phyloP scores from a whole-genome alignment of 1,140 invertebrate species.

The Liolophura sinensis region DNA sequence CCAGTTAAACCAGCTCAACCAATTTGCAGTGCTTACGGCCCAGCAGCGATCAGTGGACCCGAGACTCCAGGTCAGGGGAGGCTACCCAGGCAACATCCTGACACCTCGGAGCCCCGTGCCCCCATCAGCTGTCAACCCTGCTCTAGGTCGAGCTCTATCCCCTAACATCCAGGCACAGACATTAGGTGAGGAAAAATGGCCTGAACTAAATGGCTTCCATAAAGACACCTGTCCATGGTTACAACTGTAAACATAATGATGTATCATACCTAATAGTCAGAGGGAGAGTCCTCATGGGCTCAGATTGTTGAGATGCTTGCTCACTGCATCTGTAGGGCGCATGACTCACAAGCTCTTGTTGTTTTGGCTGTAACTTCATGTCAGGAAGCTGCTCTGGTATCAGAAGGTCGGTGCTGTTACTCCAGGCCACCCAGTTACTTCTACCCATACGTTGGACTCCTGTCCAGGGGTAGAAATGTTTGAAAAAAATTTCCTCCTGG shows the following conservation, averaged over 20 bases:
- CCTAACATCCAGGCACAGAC: slow-evolving; percentile 15
- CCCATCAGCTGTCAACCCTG: slow-evolving; percentile 10
- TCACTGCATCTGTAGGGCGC: no score
- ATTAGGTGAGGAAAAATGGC: background rate
- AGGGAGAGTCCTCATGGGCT: no score
- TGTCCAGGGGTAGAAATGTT: no score
- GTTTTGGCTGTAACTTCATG: no score
- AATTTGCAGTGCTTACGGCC: background rate
- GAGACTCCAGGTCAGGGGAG: slow-evolving; percentile 33
- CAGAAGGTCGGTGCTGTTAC: no score
- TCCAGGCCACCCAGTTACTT: no score
- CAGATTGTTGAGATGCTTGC: no score
- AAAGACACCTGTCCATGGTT: background rate
- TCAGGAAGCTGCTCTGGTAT: no score
- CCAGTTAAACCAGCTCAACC: background rate
- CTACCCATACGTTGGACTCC: no score
- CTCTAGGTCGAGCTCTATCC: slow-evolving; percentile 18
- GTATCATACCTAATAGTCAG: background rate
- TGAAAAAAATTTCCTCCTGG: no score
- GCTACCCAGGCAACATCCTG: slow-evolving; percentile 29
- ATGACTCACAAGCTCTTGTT: no score
- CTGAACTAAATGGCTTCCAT: background rate
- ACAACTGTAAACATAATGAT: background rate
- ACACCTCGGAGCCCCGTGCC: slow-evolving; percentile 17
- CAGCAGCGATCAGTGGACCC: slow-evolving; percentile 41